A percentile compares a stretch with the other conserved stretches of the same genome.
Evolutionary conservation across 2,113 vertebrate genomes (phyloP).

Genomic region (Cnemophilus loriae): DNA sequence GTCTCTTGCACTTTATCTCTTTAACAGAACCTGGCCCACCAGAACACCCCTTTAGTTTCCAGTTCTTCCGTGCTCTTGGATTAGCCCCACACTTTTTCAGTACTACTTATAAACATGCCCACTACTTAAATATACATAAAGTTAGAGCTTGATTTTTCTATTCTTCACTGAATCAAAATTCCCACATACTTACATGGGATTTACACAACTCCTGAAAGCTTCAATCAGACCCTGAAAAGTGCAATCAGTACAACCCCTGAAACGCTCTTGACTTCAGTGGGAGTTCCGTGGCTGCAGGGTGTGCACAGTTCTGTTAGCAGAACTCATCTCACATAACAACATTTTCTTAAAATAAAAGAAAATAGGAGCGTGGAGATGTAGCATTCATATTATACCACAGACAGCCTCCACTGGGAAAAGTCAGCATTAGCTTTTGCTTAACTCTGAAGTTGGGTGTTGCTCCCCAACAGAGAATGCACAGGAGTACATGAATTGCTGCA

Average conservation of each 20-base stretch:
- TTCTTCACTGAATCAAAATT: background rate
- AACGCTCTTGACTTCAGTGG: background rate
- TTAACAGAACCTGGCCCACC: background rate
- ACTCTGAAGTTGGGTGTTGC: background rate
- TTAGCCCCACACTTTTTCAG: background rate
- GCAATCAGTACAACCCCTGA: background rate
- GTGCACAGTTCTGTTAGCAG: background rate
- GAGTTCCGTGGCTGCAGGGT: background rate
- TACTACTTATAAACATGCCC: background rate
- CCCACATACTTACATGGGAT: background rate
- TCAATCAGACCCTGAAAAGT: constrained; percentile 11
- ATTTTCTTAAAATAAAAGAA: background rate
- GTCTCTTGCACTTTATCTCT: background rate
- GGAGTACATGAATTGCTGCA: background rate
- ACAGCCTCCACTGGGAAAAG: background rate
- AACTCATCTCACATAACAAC: background rate
- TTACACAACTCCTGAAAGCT: background rate
- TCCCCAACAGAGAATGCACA: background rate
- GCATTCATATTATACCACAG: background rate
- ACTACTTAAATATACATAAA: background rate
- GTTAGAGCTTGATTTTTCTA: background rate
- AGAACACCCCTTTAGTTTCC: background rate
- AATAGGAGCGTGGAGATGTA: background rate
- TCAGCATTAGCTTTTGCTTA: background rate
- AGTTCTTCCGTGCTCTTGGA: background rate